Evolutionary conservation across 2,797 vertebrate genomes (phyloP).

Genomic region (Alauda arvensis): DNA sequence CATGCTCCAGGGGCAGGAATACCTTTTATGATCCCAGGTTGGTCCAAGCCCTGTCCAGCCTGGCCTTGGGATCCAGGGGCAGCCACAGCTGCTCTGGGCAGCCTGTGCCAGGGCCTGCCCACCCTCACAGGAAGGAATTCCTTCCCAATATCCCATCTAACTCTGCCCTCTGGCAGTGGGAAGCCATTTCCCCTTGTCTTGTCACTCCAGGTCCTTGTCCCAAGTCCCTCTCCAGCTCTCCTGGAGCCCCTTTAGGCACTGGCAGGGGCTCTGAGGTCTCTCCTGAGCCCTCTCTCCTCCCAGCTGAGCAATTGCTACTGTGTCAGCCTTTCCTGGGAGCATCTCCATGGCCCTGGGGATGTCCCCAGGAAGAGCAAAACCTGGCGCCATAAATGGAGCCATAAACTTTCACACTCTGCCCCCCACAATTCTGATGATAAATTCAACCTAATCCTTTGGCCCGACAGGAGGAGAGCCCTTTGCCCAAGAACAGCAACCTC

Average conservation of each 20-base stretch:
- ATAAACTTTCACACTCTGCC: background rate
- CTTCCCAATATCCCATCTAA: background rate
- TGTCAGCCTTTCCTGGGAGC: background rate
- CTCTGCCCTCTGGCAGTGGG: background rate
- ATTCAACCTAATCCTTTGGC: background rate
- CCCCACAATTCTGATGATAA: background rate
- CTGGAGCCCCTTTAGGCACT: background rate
- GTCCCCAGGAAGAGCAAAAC: background rate
- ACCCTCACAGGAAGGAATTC: fast-evolving
- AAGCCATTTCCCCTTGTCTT: background rate
- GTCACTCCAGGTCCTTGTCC: background rate
- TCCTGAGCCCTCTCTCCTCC: background rate
- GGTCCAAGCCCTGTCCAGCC: background rate
- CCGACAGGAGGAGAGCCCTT: background rate
- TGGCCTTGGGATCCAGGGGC: background rate
- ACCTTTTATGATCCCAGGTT: background rate
- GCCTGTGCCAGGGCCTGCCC: fast-evolving
- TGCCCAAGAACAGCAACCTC: background rate
- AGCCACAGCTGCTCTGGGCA: background rate
- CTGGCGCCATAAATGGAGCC: background rate
- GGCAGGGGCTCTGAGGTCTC: background rate
- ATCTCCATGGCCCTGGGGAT: background rate
- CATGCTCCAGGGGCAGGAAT: background rate
- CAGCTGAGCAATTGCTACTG: background rate
- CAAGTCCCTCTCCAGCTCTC: background rate